Evolutionary conservation across 2,797 vertebrate genomes (phyloP).

Genomic region (Antennarius maculatus): DNA sequence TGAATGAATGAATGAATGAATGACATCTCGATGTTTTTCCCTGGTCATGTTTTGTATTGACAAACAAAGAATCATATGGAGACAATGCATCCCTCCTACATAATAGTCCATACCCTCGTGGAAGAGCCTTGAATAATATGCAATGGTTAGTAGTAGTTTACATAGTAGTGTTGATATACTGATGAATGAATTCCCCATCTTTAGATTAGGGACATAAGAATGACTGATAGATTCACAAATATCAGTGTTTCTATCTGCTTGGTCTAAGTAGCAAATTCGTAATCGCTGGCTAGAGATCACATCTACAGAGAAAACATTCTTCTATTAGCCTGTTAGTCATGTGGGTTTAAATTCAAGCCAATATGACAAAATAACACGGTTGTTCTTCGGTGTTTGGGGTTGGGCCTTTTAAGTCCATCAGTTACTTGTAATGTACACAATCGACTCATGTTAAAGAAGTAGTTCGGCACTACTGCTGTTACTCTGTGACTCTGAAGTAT

Average conservation of each 20-base stretch:
- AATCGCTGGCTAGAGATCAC: slow-evolving; percentile 1
- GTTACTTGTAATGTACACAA: neutral
- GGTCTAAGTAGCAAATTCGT: neutral
- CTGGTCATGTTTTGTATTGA: slow-evolving; percentile 6
- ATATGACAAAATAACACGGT: neutral
- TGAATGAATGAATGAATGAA: no score
- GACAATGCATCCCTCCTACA: no score
- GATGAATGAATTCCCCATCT: no score
- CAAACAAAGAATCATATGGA: neutral
- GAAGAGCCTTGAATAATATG: no score
- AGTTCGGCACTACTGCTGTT: no score
- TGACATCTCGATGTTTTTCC: neutral
- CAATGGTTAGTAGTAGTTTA: no score
- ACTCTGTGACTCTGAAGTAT: no score
- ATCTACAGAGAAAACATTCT: slow-evolving; percentile 8
- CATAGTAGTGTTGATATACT: no score
- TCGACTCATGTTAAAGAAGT: neutral
- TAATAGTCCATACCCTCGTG: no score
- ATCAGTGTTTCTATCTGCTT: neutral
- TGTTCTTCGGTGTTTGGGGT: neutral
- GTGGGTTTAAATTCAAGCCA: neutral
- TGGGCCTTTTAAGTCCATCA: neutral
- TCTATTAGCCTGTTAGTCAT: neutral
- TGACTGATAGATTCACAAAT: slow-evolving; percentile 11
- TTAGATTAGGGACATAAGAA: neutral